phyloP scores from a whole-genome alignment of 2,113 vertebrate genomes.

The Salvator merianae region DNA sequence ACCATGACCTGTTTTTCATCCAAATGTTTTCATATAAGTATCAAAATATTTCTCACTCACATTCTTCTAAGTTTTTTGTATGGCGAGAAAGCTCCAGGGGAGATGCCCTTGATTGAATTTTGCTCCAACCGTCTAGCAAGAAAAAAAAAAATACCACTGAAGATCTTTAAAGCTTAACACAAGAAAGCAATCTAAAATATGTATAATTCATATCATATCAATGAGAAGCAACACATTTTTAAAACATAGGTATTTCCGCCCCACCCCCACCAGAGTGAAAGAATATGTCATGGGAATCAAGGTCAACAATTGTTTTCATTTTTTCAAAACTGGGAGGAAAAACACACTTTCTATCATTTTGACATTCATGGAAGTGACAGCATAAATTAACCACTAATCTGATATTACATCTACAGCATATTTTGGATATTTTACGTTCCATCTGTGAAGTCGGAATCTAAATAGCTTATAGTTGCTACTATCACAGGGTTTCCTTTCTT shows the following conservation, averaged over 20 bases:
- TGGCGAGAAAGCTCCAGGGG: slow-evolving; percentile 94
- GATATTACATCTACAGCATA: slow-evolving; percentile 1
- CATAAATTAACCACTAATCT: not conserved
- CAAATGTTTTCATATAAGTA: not conserved
- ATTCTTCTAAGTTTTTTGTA: slow-evolving; percentile 98
- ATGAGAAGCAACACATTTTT: not conserved
- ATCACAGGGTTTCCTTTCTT: not conserved
- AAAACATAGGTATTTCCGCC: not conserved
- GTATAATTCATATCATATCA: slow-evolving; percentile 26
- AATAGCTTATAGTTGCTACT: not conserved
- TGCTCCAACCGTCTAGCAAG: slow-evolving; percentile 94
- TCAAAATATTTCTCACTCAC: slow-evolving; percentile 77
- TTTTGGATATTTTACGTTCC: not conserved
- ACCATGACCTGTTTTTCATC: slow-evolving; percentile 10
- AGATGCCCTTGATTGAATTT: slow-evolving; percentile 97
- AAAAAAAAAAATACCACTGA: slow-evolving; percentile 40
- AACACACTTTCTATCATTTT: not conserved
- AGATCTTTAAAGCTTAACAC: not conserved
- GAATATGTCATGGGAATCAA: slow-evolving; percentile 20
- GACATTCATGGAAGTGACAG: not conserved
- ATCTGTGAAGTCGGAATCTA: not conserved
- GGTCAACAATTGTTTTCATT: slow-evolving; percentile 21
- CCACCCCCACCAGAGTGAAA: not conserved
- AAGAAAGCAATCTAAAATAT: slow-evolving; percentile 29
- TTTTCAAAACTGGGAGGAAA: not conserved